Percentiles rank a stretch among this genome's conserved stretches.
Evolutionary conservation across 2,113 vertebrate species (phyloP).

Genomic region (Spilogale gracilis): DNA sequence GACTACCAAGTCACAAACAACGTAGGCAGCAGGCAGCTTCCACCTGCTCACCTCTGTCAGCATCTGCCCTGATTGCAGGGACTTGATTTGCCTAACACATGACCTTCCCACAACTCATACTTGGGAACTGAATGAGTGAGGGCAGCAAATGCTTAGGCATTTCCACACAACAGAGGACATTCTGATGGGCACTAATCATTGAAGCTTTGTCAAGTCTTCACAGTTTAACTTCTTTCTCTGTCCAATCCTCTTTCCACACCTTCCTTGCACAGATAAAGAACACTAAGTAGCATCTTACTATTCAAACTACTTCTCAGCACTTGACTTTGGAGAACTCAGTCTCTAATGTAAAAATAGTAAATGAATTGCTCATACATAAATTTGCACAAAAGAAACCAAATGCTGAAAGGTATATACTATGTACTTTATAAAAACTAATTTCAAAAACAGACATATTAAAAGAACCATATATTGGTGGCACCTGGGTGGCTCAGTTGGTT

Average conservation of each 20-base stretch:
- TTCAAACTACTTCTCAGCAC: not conserved
- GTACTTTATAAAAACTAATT: not conserved
- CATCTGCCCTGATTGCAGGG: rapidly evolving
- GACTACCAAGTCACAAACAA: not conserved
- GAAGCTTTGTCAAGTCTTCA: not conserved
- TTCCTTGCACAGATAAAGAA: not conserved
- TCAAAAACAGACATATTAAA: not conserved
- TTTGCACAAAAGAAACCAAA: not conserved
- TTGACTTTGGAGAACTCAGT: not conserved
- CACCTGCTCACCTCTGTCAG: not conserved
- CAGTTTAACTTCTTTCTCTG: not conserved
- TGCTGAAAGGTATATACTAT: not conserved
- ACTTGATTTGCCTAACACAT: not conserved
- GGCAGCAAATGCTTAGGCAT: not conserved
- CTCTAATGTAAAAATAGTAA: not conserved
- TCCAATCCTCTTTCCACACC: not conserved
- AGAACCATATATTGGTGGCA: too few species aligned
- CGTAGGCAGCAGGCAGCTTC: not conserved
- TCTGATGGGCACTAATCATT: too few species aligned
- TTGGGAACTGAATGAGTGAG: rapidly evolving
- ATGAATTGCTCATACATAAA: not conserved
- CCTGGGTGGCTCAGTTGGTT: too few species aligned
- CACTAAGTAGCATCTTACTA: not conserved
- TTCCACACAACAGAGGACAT: not conserved
- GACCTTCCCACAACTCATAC: not conserved